Evolutionary conservation across 2,888 invertebrate genomes (phyloP).

Genomic region (Eupithecia dodoneata): DNA sequence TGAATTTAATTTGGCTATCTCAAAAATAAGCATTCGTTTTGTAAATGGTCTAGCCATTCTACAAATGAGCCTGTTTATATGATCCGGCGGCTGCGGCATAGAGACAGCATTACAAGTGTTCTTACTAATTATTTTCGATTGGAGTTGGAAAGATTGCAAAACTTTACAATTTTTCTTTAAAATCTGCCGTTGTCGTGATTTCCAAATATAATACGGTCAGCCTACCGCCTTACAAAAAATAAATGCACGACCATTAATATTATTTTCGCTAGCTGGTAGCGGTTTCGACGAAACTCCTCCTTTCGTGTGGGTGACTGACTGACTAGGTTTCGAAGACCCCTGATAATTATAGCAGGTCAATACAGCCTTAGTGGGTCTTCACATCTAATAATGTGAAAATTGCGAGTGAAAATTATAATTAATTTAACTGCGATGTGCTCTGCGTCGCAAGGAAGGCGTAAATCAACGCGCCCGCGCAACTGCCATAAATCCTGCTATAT

Average conservation of each 20-base stretch:
- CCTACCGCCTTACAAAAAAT: neutral
- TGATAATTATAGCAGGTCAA: neutral
- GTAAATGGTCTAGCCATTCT: no score
- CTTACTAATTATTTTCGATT: no score
- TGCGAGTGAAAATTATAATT: conserved; percentile 14
- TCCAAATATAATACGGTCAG: neutral
- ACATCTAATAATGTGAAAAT: neutral
- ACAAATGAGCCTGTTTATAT: no score
- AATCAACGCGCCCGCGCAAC: conserved; percentile 76
- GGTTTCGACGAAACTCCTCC: neutral
- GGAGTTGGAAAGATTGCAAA: no score
- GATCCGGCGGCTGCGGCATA: no score
- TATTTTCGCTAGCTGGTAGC: neutral
- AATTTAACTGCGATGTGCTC: neutral
- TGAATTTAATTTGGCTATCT: no score
- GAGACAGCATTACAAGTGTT: no score
- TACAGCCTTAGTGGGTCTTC: neutral
- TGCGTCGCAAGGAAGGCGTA: conserved; percentile 69
- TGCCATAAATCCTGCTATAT: conserved; percentile 81
- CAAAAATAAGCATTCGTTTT: no score
- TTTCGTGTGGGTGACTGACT: neutral
- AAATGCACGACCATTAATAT: neutral
- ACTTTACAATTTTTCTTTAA: no score
- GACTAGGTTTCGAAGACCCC: neutral
- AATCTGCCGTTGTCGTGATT: neutral